A percentile compares a stretch with the other conserved stretches of the same genome.
Conservation (phyloP, 2,113 vertebrate species). For the Rhinoderma darwinii region DNA sequence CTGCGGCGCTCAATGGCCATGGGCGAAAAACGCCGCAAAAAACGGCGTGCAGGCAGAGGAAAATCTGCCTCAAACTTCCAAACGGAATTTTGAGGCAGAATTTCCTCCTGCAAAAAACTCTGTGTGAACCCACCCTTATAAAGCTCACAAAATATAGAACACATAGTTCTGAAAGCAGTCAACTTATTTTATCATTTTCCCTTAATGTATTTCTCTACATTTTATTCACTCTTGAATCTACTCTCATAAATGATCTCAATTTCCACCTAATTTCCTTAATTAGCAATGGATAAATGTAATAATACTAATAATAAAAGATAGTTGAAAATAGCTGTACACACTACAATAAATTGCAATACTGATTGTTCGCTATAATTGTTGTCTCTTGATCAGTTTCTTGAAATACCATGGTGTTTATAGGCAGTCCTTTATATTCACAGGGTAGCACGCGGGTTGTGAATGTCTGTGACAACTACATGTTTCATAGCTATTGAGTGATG, state of each 20-base stretch:
- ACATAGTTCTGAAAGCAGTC: background rate
- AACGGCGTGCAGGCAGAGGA: too few relatives aligned
- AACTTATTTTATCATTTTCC: background rate
- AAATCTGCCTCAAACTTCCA: too few relatives aligned
- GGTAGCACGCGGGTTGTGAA: background rate
- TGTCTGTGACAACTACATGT: background rate
- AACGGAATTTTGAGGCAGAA: too few relatives aligned
- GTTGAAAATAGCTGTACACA: background rate
- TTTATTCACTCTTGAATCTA: background rate
- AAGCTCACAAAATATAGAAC: constrained; percentile 4
- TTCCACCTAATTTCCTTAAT: background rate
- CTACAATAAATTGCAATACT: background rate
- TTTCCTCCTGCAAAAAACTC: too few relatives aligned
- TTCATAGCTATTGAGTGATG: background rate
- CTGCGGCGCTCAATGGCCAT: too few relatives aligned
- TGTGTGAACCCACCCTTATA: too few relatives aligned
- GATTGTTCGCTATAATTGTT: background rate
- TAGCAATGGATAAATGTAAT: background rate
- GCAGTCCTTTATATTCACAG: background rate
- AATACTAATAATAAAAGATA: background rate
- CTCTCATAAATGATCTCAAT: background rate
- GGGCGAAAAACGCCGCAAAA: too few relatives aligned
- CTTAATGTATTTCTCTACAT: background rate
- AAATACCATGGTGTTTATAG: background rate
- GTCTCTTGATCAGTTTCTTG: background rate